Evolutionary conservation across 2,888 invertebrate genomes (phyloP).

Genomic region (Melieria omissa): DNA sequence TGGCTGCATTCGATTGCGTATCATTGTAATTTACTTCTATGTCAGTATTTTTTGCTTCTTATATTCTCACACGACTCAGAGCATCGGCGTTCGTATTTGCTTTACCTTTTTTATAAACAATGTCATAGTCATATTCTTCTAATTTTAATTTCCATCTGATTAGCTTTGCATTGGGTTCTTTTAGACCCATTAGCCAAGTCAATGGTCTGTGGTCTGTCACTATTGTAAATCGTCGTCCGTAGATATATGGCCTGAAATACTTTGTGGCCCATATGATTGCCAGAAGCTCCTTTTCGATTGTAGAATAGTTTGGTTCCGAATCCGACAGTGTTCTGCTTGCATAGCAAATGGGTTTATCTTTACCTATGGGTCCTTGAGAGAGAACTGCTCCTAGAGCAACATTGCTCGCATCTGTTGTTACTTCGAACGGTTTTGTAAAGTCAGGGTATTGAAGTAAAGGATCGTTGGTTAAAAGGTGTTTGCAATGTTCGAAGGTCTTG

Average conservation of each 20-base stretch:
- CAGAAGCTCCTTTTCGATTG: constrained; percentile 38
- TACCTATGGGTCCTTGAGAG: constrained; percentile 50
- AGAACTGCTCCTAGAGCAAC: constrained; percentile 51
- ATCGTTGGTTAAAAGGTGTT: not conserved
- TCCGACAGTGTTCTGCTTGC: constrained; percentile 49
- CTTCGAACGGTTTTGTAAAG: not conserved
- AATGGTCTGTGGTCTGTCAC: constrained; percentile 1
- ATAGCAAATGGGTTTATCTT: constrained; percentile 49
- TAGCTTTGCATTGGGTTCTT: not conserved
- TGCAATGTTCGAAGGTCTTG: not conserved
- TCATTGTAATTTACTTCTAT: not conserved
- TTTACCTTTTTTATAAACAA: constrained; percentile 6
- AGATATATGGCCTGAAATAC: constrained; percentile 19
- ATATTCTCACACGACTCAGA: not conserved
- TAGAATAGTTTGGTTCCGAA: constrained; percentile 48
- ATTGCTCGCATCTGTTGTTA: not conserved
- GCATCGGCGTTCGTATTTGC: constrained; percentile 7
- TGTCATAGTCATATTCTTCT: not conserved
- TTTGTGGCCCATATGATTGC: constrained; percentile 18
- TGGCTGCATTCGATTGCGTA: not conserved
- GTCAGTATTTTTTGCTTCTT: not conserved
- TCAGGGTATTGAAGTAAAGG: not conserved
- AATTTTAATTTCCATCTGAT: not conserved
- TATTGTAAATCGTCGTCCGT: not conserved
- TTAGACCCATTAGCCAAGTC: not conserved